A percentile compares a stretch with the other conserved stretches of the same genome.
Conservation (phyloP, 2,888 invertebrate genomes). For the Polymixis flavicincta region DNA sequence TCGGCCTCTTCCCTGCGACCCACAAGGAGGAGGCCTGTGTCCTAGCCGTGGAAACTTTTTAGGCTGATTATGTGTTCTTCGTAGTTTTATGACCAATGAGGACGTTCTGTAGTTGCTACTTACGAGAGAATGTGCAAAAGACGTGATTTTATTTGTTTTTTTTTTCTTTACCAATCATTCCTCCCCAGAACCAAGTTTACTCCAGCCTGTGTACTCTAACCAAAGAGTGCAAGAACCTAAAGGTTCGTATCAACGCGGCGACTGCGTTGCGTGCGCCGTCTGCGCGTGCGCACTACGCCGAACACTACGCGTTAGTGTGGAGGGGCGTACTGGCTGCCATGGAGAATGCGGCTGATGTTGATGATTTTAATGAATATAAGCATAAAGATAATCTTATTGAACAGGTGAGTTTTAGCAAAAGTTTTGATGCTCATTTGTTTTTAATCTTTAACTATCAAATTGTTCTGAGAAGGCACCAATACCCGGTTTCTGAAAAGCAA, state of each 20-base stretch:
- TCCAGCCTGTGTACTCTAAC: slow-evolving; percentile 92
- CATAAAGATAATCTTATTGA: slow-evolving; percentile 96
- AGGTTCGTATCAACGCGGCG: slow-evolving; percentile 97
- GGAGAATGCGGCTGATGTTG: slow-evolving; percentile 94
- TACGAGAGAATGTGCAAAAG: neutral
- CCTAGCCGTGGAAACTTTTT: neutral
- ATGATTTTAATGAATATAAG: slow-evolving; percentile 95
- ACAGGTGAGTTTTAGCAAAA: slow-evolving; percentile 89
- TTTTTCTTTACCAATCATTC: neutral
- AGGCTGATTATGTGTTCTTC: neutral
- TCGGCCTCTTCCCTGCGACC: no score
- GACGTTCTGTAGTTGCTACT: neutral
- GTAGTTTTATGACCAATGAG: neutral
- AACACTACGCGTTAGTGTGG: slow-evolving; percentile 92
- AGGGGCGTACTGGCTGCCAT: slow-evolving; percentile 93
- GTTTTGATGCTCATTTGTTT: neutral
- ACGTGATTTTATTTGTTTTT: neutral
- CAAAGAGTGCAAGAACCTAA: slow-evolving; percentile 95
- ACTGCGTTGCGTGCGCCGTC: slow-evolving; percentile 93
- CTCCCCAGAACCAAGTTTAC: slow-evolving; percentile 91
- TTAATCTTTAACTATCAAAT: neutral
- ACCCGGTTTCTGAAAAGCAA: no score
- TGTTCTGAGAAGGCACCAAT: neutral
- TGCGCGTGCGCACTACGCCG: slow-evolving; percentile 92
- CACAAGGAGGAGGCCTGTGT: neutral